Conservation (phyloP, 2,888 invertebrate genomes). For the Congeria kusceri region DNA sequence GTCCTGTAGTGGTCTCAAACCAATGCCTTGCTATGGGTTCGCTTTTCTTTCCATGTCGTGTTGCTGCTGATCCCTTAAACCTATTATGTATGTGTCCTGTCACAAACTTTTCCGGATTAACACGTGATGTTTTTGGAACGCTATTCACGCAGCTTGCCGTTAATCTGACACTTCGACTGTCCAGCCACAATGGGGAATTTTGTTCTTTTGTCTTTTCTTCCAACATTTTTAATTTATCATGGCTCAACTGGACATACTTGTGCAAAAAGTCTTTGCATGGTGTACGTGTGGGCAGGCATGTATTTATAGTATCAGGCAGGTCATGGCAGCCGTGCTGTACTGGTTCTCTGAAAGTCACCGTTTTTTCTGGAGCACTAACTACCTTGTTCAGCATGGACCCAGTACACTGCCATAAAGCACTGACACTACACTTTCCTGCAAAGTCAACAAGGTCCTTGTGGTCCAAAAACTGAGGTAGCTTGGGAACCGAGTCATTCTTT, state of each 20-base stretch:
- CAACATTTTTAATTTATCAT: no score
- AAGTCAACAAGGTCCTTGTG: conserved; percentile 13
- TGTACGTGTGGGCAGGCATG: background rate
- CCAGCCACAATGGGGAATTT: conserved; percentile 21
- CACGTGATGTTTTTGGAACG: conserved; percentile 32
- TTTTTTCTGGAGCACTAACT: conserved; percentile 21
- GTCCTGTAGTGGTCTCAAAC: conserved; percentile 14
- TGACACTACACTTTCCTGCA: no score
- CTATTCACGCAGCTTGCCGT: conserved; percentile 23
- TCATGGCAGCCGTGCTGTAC: conserved; percentile 8
- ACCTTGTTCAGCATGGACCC: conserved; percentile 34
- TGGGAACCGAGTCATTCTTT: background rate
- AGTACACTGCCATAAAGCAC: conserved; percentile 26
- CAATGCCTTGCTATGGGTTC: conserved; percentile 26
- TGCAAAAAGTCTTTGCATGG: conserved; percentile 6
- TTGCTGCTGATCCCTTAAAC: conserved; percentile 32
- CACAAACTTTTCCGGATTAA: conserved; percentile 28
- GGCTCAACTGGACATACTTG: no score
- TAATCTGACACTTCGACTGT: conserved; percentile 22
- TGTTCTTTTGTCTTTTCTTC: no score
- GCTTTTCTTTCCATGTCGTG: conserved; percentile 22
- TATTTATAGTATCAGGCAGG: no score
- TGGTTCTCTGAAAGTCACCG: background rate
- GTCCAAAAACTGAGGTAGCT: conserved; percentile 15
- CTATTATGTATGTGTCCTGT: conserved; percentile 23